Conservation (phyloP, 2,797 vertebrate genomes). For the Paratrypauchen microcephalus region DNA sequence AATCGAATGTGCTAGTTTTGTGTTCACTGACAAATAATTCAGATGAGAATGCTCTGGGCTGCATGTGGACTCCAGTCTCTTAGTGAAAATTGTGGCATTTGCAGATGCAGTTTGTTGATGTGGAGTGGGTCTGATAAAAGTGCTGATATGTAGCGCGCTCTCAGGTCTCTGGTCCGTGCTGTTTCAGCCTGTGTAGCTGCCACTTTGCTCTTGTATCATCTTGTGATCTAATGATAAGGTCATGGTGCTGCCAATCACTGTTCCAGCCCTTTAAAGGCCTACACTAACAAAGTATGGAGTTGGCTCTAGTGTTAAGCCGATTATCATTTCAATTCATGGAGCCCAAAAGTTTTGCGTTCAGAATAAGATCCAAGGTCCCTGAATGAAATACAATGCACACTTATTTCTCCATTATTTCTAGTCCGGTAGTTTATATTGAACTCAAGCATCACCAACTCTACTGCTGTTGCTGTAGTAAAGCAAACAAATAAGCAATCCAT, state of each 20-base stretch:
- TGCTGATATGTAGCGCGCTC: slow-evolving; percentile 38
- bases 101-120: slow-evolving; percentile 35
- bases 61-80: slow-evolving; percentile 23
- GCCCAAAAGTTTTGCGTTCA: neutral
- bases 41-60: neutral
- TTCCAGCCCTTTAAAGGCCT: slow-evolving; percentile 6
- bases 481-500: too few relatives aligned
- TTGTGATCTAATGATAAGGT: slow-evolving; percentile 63
- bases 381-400: neutral
- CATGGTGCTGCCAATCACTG: slow-evolving; percentile 48
- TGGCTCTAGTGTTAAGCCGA: neutral
- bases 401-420: neutral
- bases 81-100: slow-evolving; percentile 39
- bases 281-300: neutral
- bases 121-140: slow-evolving; percentile 52
- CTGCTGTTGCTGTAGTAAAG: neutral
- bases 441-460: neutral
- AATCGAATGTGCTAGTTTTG: neutral
- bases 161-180: slow-evolving; percentile 37
- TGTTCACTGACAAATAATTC: slow-evolving; percentile 14
- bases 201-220: slow-evolving; percentile 35
- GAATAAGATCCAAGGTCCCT: neutral
- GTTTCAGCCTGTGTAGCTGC: slow-evolving; percentile 18
- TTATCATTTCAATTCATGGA: neutral
- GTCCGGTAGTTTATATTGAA: neutral